These are phyloP conservation scores for Aurelia aurita DNA, from an alignment of 30 jellyfish, hydroid and myxozoan species.

Conservation along the genomic window DNA sequence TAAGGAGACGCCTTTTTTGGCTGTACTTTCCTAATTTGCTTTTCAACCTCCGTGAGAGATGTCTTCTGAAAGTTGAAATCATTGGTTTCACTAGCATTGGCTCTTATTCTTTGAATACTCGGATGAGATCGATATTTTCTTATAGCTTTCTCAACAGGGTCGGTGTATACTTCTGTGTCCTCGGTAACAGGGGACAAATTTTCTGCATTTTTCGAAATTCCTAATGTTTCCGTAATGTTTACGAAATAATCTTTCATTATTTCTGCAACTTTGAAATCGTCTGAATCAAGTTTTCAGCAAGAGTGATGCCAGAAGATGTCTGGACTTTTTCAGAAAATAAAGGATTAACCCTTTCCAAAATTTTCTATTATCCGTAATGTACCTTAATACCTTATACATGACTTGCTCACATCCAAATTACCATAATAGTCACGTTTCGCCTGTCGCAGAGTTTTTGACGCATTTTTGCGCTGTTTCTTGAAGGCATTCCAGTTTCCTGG, in stretches of 20 bases:
- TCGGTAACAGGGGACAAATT: too few relatives aligned
- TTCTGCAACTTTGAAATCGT: background rate
- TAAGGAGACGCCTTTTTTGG: too few relatives aligned
- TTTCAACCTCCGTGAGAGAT: too few relatives aligned
- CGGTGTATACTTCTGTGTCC: too few relatives aligned
- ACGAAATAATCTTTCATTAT: constrained; percentile 10
- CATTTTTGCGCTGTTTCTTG: background rate
- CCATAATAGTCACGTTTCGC: constrained; percentile 11
- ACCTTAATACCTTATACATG: too few relatives aligned
- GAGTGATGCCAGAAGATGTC: constrained; percentile 32
- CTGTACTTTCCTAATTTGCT: too few relatives aligned
- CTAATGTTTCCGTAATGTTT: background rate
- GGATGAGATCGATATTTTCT: too few relatives aligned
- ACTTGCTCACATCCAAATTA: background rate
- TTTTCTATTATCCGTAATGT: constrained; percentile 11
- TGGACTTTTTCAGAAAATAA: constrained; percentile 22
- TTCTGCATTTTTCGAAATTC: too few relatives aligned
- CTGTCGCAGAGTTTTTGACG: background rate
- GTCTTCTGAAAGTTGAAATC: too few relatives aligned
- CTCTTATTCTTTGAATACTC: too few relatives aligned
- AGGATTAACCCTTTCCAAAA: constrained; percentile 30
- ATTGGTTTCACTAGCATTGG: too few relatives aligned
- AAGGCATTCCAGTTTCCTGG: constrained; percentile 9
- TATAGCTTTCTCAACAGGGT: too few relatives aligned
- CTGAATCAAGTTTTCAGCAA: constrained; percentile 6